These are phyloP conservation scores for Oceanites oceanicus DNA, from an alignment of 2,113 vertebrate genomes.

Conservation along the genomic window DNA sequence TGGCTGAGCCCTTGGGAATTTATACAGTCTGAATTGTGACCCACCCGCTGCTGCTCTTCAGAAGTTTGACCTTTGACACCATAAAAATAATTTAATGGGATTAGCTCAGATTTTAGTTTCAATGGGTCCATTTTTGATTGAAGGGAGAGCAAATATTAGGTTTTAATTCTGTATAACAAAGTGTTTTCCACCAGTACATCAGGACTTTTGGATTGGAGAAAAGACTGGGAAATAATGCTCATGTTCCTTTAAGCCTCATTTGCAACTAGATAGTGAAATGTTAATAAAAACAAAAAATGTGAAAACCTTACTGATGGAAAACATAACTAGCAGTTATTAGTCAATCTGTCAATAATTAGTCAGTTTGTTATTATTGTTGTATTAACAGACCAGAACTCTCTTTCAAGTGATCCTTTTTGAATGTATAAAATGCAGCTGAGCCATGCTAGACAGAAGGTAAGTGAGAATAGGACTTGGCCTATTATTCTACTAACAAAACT, in stretches of 20 bases:
- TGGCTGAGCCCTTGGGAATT: background rate
- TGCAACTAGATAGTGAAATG: background rate
- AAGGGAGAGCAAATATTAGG: slow-evolving; percentile 5
- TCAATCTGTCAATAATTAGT: background rate
- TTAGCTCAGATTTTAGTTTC: background rate
- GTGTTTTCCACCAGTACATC: background rate
- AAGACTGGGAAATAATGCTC: background rate
- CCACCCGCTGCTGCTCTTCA: background rate
- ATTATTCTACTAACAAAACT: background rate
- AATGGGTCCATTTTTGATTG: background rate
- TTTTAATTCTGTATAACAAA: background rate
- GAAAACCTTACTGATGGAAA: background rate
- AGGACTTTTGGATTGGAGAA: background rate
- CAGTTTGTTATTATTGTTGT: background rate
- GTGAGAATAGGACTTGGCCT: background rate
- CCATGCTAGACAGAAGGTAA: background rate
- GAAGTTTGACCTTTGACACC: slow-evolving; percentile 11
- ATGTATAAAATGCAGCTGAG: background rate
- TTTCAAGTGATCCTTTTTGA: background rate
- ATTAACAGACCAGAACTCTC: background rate
- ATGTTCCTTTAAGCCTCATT: background rate
- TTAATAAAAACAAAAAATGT: background rate
- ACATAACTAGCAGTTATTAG: background rate
- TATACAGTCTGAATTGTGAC: slow-evolving; percentile 14
- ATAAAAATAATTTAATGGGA: slow-evolving; percentile 17